Evolutionary conservation across 2,797 vertebrate genomes (phyloP).

Genomic region (Poeciliopsis presidionis): DNA sequence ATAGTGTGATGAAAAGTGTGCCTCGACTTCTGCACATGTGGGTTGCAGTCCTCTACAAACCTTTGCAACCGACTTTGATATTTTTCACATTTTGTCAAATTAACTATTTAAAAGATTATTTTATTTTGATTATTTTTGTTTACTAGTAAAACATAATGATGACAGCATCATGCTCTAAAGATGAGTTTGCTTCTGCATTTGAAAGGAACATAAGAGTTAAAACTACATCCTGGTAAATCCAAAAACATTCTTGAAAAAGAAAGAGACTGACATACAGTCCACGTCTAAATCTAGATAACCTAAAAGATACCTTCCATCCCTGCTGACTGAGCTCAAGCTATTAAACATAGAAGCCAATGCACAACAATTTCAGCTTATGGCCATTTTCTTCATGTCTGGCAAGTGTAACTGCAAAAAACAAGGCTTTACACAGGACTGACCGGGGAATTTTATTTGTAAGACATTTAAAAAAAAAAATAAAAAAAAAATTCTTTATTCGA

Average conservation of each 20-base stretch:
- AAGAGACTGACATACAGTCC: background rate
- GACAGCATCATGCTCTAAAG: background rate
- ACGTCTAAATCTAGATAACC: background rate
- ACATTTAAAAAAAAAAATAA: background rate
- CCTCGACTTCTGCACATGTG: background rate
- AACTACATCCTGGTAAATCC: background rate
- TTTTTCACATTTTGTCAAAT: background rate
- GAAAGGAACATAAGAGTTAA: background rate
- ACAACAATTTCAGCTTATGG: background rate
- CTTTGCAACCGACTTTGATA: background rate
- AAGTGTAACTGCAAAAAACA: background rate
- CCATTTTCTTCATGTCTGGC: background rate
- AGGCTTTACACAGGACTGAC: background rate
- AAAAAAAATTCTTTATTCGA: too few species aligned
- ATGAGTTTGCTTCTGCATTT: background rate
- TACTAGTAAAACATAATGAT: background rate
- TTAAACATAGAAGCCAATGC: background rate
- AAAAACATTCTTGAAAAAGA: background rate
- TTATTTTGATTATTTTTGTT: background rate
- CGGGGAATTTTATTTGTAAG: background rate
- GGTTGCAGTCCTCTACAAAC: background rate
- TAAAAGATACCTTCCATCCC: background rate
- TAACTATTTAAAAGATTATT: background rate
- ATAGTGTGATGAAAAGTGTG: conserved; percentile 6
- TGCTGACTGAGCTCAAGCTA: background rate